Evolutionary conservation across 2,888 invertebrate genomes (phyloP).

Genomic region (Scaeva pyrastri): DNA sequence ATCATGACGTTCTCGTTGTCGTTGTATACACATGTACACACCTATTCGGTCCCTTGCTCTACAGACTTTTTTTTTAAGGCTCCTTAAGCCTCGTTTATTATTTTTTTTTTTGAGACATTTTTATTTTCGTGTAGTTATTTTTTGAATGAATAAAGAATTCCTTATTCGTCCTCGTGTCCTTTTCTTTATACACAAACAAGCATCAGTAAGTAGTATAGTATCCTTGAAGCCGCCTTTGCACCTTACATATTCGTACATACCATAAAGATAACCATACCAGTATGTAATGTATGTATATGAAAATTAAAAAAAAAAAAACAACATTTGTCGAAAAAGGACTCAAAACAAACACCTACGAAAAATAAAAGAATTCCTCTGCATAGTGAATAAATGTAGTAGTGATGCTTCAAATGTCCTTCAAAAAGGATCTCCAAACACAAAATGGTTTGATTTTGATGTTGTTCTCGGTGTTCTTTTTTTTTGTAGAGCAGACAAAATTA

Average conservation of each 20-base stretch:
- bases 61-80: constrained; percentile 41
- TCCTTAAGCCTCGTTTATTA: constrained; percentile 10
- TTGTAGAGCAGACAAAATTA: neutral
- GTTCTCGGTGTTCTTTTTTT: neutral
- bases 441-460: constrained; percentile 32
- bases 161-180: constrained; percentile 49
- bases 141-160: constrained; percentile 48
- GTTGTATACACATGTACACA: no score
- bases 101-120: constrained; percentile 15
- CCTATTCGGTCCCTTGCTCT: no score
- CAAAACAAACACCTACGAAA: constrained; percentile 29
- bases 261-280: constrained; percentile 35
- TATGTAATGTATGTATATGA: neutral
- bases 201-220: constrained; percentile 12
- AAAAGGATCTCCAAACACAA: neutral
- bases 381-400: constrained; percentile 3
- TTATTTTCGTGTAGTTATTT: constrained; percentile 3
- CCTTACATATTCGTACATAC: neutral
- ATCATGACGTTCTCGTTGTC: constrained; percentile 23
- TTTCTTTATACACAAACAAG: constrained; percentile 42
- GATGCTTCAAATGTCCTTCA: constrained; percentile 42
- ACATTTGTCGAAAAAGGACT: constrained; percentile 36
- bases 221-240: constrained; percentile 38
- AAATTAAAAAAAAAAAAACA: constrained; percentile 12
- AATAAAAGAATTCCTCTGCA: constrained; percentile 10